Base-by-base conservation (phyloP, 2,888 invertebrate genomes). In the Eupithecia centaureata region DNA sequence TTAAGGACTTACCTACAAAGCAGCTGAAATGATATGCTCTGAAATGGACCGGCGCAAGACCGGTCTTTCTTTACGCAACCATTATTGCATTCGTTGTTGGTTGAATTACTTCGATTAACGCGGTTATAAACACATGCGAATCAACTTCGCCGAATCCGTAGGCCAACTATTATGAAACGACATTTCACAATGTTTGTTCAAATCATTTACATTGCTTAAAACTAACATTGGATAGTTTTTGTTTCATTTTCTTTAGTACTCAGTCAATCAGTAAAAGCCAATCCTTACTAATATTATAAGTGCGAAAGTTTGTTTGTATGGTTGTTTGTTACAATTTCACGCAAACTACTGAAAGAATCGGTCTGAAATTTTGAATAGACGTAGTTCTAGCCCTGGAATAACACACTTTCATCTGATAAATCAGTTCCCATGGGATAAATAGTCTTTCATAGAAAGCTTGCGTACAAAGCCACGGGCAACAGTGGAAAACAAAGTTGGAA, bases 11-110 rank as follows among this genome's bases (percentile, higher is more conserved):
- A 47, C 47, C 74, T 73, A 56, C 81, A 79, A 81, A 78, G 82
- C 78, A 80, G 79, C 79, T 79, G 74, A 77, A 79, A 76, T 77
- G 73, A 75, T 77, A 77, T 73, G 78, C 79, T 76, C 84, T 86
- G 87, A 90, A 91, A 90, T 89, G 85, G 91, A 90, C 88, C 90
- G 90, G 85, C 79, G 87, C 86, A 78, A 75, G 83, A 86, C 90
- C 86, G 86, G 89, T 89, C 80, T 82, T 82, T 82, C 79, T 89
- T 91, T 92, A 87, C 90, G 91, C 90, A 92, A 92, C 84, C 77
- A n/a, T n/a, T 74, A 77, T 80, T 86, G 90, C 90, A 91, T 90
- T 86, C 84, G 81, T 65, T 82, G 85, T 86, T 82, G 83, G 84
- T 83, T 86, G 86, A 83, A 89, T 90, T 88, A 81, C 79, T 79